A percentile compares a stretch with the other conserved stretches of the same genome.
These are phyloP conservation scores for Stegophylla sp. DNA, from an alignment of 2,888 invertebrate species.

Conservation along the genomic window DNA sequence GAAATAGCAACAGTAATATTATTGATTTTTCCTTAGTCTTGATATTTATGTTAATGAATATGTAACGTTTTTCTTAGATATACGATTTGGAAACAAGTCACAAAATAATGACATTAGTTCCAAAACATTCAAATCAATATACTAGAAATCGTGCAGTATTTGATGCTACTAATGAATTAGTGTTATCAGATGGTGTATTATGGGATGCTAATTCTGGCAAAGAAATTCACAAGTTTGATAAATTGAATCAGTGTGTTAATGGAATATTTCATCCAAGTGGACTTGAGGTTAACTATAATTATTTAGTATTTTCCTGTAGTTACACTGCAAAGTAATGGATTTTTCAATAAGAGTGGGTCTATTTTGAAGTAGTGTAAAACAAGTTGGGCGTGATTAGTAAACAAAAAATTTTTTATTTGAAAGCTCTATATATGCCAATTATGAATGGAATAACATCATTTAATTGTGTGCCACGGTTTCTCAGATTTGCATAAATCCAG, in stretches of 20 bases:
- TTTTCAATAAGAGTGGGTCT: no score
- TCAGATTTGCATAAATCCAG: no score
- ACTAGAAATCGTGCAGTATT: slow-evolving; percentile 93
- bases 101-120: slow-evolving; percentile 76
- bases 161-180: slow-evolving; percentile 89
- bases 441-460: no score
- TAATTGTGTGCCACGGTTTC: no score
- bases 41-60: neutral
- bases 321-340: no score
- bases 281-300: slow-evolving; percentile 73
- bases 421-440: no score
- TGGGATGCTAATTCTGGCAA: slow-evolving; percentile 90
- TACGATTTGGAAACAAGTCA: slow-evolving; percentile 87
- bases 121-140: slow-evolving; percentile 89
- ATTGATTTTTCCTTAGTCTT: slow-evolving; percentile 21
- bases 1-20: slow-evolving; percentile 78
- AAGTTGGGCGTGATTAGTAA: no score
- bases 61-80: slow-evolving; percentile 69
- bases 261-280: slow-evolving; percentile 97
- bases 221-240: slow-evolving; percentile 96
- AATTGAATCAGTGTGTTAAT: slow-evolving; percentile 91
- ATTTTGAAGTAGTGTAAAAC: no score
- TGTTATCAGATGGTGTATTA: slow-evolving; percentile 93
- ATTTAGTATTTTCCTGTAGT: no score
- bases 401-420: no score